Percentiles rank a stretch among this genome's conserved stretches.
phyloP scores from a whole-genome alignment of 2,888 invertebrate species.

The Oligia fasciuncula region DNA sequence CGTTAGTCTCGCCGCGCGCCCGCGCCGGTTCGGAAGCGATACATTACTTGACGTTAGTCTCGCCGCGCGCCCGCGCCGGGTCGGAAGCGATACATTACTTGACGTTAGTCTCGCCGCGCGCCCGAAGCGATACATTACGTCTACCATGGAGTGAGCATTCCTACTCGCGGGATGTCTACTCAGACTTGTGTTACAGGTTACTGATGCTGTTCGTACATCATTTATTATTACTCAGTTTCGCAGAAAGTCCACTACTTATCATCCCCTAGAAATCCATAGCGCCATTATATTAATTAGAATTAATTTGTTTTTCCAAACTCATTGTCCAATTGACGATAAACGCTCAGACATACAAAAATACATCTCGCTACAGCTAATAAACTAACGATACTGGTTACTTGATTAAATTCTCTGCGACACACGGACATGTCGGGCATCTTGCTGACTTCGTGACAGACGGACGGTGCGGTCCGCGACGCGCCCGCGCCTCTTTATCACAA shows the following conservation, averaged over 20 bases:
- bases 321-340: slow-evolving; percentile 81
- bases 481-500: slow-evolving; percentile 83
- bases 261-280: slow-evolving; percentile 16
- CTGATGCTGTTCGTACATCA: not conserved
- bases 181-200: not conserved
- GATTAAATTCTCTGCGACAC: slow-evolving; percentile 70
- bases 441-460: slow-evolving; percentile 42
- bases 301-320: slow-evolving; percentile 62
- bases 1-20: too few relatives aligned
- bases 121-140: not conserved
- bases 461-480: slow-evolving; percentile 68
- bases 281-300: slow-evolving; percentile 56
- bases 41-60: too few relatives aligned
- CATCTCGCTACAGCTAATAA: slow-evolving; percentile 85
- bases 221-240: not conserved
- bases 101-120: too few relatives aligned
- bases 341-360: slow-evolving; percentile 86
- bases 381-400: slow-evolving; percentile 73
- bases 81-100: too few relatives aligned
- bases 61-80: too few relatives aligned
- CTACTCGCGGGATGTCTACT: too few relatives aligned
- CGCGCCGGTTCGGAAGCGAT: too few relatives aligned
- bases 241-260: not conserved
- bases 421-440: slow-evolving; percentile 40
- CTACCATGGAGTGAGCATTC: not conserved